Percentiles rank a stretch among this genome's conserved stretches.
Conservation (phyloP, 1,140 invertebrate species). For the Mycetomoellerius zeteki region DNA sequence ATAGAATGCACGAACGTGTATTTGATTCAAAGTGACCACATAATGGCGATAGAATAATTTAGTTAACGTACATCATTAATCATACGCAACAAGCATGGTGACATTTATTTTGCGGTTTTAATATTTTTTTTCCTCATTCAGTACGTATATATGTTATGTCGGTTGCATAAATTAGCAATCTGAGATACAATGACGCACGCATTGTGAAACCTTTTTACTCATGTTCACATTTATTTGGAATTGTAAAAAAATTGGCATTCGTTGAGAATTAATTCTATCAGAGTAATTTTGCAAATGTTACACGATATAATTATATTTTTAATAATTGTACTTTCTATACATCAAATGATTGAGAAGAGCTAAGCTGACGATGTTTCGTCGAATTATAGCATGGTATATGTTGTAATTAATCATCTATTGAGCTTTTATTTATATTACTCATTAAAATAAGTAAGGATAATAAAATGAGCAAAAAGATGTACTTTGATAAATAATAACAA, state of each 20-base stretch:
- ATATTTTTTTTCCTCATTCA: too few species aligned
- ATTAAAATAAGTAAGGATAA: neutral
- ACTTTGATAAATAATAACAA: neutral
- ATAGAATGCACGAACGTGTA: neutral
- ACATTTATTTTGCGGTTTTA: conserved; percentile 30
- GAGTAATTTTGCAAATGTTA: neutral
- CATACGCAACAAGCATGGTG: neutral
- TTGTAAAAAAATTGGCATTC: conserved; percentile 29
- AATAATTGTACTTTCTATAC: conserved; percentile 12
- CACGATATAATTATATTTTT: neutral
- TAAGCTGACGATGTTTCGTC: neutral
- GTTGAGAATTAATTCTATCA: conserved; percentile 13
- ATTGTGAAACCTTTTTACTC: conserved; percentile 40
- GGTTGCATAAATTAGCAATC: conserved; percentile 24
- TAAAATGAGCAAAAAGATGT: conserved; percentile 1
- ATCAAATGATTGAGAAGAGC: neutral
- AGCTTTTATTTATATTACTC: neutral
- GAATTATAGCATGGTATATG: neutral
- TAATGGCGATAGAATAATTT: neutral
- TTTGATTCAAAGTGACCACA: neutral
- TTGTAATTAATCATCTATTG: neutral
- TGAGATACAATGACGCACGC: conserved; percentile 51
- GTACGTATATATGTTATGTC: neutral
- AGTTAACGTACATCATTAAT: neutral
- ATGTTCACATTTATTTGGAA: conserved; percentile 59